Conservation (phyloP, 2,113 vertebrate species). For the Sebastes fasciatus region DNA sequence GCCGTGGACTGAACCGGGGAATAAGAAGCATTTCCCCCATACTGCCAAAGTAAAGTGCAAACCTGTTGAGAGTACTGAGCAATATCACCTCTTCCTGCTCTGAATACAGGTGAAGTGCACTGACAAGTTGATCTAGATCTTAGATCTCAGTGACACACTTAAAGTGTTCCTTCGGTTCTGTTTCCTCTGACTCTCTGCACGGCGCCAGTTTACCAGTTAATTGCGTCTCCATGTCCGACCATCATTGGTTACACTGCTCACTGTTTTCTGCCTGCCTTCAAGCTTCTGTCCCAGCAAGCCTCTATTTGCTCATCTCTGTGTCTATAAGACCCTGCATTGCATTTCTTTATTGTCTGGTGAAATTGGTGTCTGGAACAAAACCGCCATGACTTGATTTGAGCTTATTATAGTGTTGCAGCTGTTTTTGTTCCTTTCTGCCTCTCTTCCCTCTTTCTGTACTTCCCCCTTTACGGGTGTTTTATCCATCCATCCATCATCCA, state of each 20-base stretch:
- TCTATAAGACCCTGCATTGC: not conserved
- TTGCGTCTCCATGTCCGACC: constrained; percentile 26
- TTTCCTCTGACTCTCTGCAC: not conserved
- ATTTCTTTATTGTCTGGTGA: constrained; percentile 10
- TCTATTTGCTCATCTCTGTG: too few relatives aligned
- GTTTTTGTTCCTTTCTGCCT: not conserved
- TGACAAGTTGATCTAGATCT: not conserved
- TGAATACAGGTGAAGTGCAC: not conserved
- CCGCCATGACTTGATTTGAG: constrained; percentile 11
- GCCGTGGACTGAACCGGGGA: not conserved
- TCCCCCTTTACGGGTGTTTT: too few relatives aligned
- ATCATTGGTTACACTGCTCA: constrained; percentile 12
- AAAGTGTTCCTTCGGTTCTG: too few relatives aligned
- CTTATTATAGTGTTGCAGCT: constrained; percentile 2
- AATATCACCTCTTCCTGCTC: not conserved
- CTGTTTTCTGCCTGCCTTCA: constrained; percentile 9
- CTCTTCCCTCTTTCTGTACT: too few relatives aligned
- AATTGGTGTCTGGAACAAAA: constrained; percentile 1
- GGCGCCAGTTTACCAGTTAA: constrained; percentile 4
- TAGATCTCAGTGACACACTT: not conserved
- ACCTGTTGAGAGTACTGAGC: not conserved
- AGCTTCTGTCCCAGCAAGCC: not conserved
- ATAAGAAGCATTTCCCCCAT: not conserved
- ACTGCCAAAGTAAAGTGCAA: constrained; percentile 4
- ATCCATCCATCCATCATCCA: not conserved